A percentile compares a stretch with the other conserved stretches of the same genome.
Evolutionary conservation across 2,113 vertebrate genomes (phyloP).

Genomic region (Bufo gargarizans): DNA sequence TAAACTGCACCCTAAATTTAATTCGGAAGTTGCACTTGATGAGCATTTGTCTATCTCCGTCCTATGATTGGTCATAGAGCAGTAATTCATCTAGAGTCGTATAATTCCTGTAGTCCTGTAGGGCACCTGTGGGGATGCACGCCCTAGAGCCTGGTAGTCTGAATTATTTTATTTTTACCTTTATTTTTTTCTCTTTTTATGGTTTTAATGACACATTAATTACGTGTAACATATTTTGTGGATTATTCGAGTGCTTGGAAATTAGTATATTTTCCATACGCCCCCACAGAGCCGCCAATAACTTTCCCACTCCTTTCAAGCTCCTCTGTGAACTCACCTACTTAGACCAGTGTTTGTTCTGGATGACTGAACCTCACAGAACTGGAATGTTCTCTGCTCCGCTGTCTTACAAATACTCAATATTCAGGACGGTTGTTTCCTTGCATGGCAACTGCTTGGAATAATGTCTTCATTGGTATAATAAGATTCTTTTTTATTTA

Average conservation of each 20-base stretch:
- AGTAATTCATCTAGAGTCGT: neutral
- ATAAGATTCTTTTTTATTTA: neutral
- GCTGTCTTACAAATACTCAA: neutral
- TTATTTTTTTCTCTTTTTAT: neutral
- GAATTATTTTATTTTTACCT: neutral
- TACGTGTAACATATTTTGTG: conserved; percentile 18
- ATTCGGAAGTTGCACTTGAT: neutral
- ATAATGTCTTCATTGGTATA: neutral
- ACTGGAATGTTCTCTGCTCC: neutral
- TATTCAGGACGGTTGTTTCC: neutral
- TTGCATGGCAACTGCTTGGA: neutral
- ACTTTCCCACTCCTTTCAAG: neutral
- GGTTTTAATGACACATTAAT: conserved; percentile 19
- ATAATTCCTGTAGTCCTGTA: neutral
- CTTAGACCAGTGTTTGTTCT: conserved; percentile 11
- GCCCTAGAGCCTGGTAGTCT: neutral
- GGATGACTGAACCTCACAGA: neutral
- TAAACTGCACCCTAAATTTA: neutral
- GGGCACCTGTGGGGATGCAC: neutral
- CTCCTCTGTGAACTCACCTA: conserved; percentile 2
- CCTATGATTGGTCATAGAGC: neutral
- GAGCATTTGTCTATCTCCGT: neutral
- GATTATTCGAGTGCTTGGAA: conserved; percentile 9
- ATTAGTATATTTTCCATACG: conserved; percentile 9
- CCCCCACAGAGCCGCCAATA: neutral